phyloP scores from a whole-genome alignment of 92 coral and sea anemone species.

The Meandrina meandrites region DNA sequence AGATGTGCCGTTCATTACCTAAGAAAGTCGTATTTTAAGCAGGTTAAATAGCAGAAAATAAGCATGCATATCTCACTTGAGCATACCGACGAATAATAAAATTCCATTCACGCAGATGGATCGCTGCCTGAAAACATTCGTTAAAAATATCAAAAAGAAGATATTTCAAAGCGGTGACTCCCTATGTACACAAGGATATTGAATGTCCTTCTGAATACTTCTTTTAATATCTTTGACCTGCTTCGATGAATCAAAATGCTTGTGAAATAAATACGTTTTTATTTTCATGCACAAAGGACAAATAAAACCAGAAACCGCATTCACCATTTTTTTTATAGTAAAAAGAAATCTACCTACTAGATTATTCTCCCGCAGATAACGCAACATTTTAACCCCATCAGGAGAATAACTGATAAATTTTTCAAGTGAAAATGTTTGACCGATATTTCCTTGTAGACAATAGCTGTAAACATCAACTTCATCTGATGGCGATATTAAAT shows the following conservation, averaged over 20 bases:
- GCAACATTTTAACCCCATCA: background rate
- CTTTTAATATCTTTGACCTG: slow-evolving; percentile 13
- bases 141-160: slow-evolving; percentile 27
- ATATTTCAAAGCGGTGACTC: slow-evolving; percentile 30
- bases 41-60: slow-evolving; percentile 5
- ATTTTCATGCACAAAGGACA: background rate
- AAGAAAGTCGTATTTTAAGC: slow-evolving; percentile 24
- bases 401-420: background rate
- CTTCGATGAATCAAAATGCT: background rate
- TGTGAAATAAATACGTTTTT: slow-evolving; percentile 16
- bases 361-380: background rate
- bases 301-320: slow-evolving; percentile 9
- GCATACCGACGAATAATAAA: background rate
- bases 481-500: slow-evolving; percentile 10
- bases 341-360: background rate
- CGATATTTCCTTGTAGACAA: background rate
- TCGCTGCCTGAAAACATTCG: slow-evolving; percentile 19
- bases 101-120: background rate
- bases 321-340: background rate
- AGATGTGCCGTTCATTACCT: slow-evolving; percentile 56
- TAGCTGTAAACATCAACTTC: background rate
- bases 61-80: background rate
- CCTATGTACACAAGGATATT: slow-evolving; percentile 43
- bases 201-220: slow-evolving; percentile 35
- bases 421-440: background rate